Percentiles rank a stretch among this genome's conserved stretches.
phyloP scores from a whole-genome alignment of 2,888 invertebrate genomes.

The Clusia tigrina region DNA sequence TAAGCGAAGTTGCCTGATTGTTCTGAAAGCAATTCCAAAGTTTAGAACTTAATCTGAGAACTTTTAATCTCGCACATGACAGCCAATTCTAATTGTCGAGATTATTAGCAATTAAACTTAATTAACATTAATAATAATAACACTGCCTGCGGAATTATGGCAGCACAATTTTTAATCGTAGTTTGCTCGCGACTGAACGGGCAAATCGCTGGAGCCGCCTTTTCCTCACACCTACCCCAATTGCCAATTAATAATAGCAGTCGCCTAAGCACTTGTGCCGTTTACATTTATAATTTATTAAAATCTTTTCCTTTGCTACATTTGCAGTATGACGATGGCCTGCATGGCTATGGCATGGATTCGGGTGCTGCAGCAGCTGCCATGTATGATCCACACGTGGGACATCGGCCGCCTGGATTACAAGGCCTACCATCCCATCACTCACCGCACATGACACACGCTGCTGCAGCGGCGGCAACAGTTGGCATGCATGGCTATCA shows the following conservation, averaged over 20 bases:
- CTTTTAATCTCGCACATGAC: conserved; percentile 4
- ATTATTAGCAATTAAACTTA: conserved; percentile 32
- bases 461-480: conserved; percentile 69
- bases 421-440: conserved; percentile 76
- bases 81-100: conserved; percentile 24
- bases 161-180: conserved; percentile 7
- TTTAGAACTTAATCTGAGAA: too few relatives aligned
- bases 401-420: conserved; percentile 69
- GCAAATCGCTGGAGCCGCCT: too few relatives aligned
- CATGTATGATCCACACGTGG: conserved; percentile 81
- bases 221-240: too few relatives aligned
- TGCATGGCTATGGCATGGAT: conserved; percentile 88
- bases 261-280: too few relatives aligned
- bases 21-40: too few relatives aligned
- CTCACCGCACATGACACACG: conserved; percentile 82
- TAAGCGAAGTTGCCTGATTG: too few relatives aligned
- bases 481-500: conserved; percentile 71
- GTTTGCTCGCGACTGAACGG: too few relatives aligned
- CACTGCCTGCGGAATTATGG: too few relatives aligned
- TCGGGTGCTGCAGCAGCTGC: conserved; percentile 69
- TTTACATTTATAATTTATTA: too few relatives aligned
- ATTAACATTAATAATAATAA: conserved; percentile 29
- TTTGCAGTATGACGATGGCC: conserved; percentile 93
- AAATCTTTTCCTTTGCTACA: conserved; percentile 17
- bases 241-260: too few relatives aligned